Percentiles rank a stretch among this genome's conserved stretches.
Evolutionary conservation across 2,113 vertebrate species (phyloP).

Genomic region (Melanerpes aurifrons): DNA sequence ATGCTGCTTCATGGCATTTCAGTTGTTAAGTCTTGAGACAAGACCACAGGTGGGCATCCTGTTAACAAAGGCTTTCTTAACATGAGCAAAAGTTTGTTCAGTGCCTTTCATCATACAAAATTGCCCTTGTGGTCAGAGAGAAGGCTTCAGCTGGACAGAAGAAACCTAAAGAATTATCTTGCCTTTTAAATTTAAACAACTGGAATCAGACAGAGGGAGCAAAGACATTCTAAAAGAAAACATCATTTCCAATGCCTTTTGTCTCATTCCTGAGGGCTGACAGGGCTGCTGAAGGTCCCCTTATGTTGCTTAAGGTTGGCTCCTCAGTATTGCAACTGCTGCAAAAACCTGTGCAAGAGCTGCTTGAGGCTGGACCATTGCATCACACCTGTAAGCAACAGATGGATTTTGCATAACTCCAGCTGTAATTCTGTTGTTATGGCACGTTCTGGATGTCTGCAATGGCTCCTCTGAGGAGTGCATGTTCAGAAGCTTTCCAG

Average conservation of each 20-base stretch:
- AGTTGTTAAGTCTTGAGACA: not conserved
- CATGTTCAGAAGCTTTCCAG: not conserved
- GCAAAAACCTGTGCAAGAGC: constrained; percentile 1
- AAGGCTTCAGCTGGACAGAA: not conserved
- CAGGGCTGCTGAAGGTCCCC: not conserved
- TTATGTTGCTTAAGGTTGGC: not conserved
- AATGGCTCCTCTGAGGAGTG: not conserved
- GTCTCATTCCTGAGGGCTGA: not conserved
- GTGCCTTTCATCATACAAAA: not conserved
- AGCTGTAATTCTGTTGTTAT: not conserved
- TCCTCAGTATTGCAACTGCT: not conserved
- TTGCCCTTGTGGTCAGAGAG: not conserved
- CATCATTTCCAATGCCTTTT: not conserved
- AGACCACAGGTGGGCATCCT: not conserved
- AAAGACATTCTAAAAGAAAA: not conserved
- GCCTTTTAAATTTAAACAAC: not conserved
- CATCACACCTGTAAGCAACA: not conserved
- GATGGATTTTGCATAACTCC: constrained; percentile 6
- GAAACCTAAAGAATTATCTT: not conserved
- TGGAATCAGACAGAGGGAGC: not conserved
- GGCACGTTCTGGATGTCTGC: not conserved
- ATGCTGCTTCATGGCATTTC: not conserved
- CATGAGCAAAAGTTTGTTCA: not conserved
- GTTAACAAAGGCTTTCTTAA: not conserved
- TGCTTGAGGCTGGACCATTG: not conserved